These are phyloP conservation scores for Euura saliciscinereae DNA, from an alignment of 1,140 invertebrate genomes.

Conservation along the genomic window DNA sequence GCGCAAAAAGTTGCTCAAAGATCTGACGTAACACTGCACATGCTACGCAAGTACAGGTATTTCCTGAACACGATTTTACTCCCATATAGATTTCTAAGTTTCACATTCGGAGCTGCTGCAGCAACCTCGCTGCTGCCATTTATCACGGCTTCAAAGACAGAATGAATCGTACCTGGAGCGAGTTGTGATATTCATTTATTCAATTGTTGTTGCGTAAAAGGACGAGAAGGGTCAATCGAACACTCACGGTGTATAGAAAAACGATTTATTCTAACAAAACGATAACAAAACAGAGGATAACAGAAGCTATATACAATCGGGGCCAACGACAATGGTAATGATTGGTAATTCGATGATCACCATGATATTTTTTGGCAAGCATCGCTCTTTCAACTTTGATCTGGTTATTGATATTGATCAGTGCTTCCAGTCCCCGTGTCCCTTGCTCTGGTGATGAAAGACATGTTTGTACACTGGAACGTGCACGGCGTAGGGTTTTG, in stretches of 20 bases:
- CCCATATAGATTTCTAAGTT: not conserved
- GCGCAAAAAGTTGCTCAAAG: constrained; percentile 44
- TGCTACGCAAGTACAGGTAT: not conserved
- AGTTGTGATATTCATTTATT: too few species aligned
- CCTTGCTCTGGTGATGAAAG: constrained; percentile 68
- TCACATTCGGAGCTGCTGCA: not conserved
- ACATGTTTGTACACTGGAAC: constrained; percentile 83
- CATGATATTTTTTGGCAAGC: constrained; percentile 11
- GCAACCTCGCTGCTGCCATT: not conserved
- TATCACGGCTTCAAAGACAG: not conserved
- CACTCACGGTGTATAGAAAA: constrained; percentile 25
- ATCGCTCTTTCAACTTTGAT: not conserved
- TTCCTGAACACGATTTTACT: constrained; percentile 3
- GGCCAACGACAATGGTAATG: not conserved
- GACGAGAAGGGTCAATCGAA: not conserved
- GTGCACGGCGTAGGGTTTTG: constrained; percentile 79
- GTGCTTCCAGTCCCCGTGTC: constrained; percentile 47
- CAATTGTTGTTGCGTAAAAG: too few species aligned
- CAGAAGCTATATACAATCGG: constrained; percentile 16
- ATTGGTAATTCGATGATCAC: not conserved
- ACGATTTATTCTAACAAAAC: constrained; percentile 12
- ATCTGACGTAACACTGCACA: constrained; percentile 41
- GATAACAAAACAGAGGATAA: constrained; percentile 8
- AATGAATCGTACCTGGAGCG: constrained; percentile 15
- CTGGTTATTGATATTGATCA: constrained; percentile 26